These are phyloP conservation scores for Gasterosteus nipponicus DNA, from an alignment of 2,113 vertebrate species.

Conservation along the genomic window DNA sequence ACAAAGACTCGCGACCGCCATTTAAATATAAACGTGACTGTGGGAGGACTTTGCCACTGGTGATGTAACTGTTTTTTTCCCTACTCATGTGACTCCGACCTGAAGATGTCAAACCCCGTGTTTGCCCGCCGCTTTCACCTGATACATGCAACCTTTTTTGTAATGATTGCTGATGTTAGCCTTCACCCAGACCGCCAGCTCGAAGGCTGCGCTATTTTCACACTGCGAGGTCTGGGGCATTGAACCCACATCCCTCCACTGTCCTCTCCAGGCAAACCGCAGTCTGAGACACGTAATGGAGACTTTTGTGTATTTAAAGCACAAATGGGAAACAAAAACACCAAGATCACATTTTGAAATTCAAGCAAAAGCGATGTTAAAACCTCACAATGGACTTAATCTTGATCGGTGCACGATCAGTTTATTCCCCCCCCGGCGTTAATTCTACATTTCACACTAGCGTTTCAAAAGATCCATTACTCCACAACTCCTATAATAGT, in stretches of 20 bases:
- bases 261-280: slow-evolving; percentile 73
- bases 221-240: slow-evolving; percentile 76
- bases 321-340: slow-evolving; percentile 69
- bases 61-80: slow-evolving; percentile 76
- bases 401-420: slow-evolving; percentile 33
- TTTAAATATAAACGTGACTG: slow-evolving; percentile 72
- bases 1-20: slow-evolving; percentile 61
- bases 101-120: slow-evolving; percentile 58
- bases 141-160: slow-evolving; percentile 70
- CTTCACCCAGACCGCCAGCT: slow-evolving; percentile 72
- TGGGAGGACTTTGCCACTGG: slow-evolving; percentile 59
- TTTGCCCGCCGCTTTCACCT: slow-evolving; percentile 37
- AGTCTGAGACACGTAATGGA: slow-evolving; percentile 65
- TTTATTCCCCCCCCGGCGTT: slow-evolving; percentile 32
- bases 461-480: slow-evolving; percentile 56
- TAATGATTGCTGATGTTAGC: slow-evolving; percentile 75
- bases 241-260: slow-evolving; percentile 80
- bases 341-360: slow-evolving; percentile 44
- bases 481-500: slow-evolving; percentile 65
- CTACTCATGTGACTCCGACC: slow-evolving; percentile 57
- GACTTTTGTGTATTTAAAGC: slow-evolving; percentile 72
- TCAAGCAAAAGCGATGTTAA: slow-evolving; percentile 1
- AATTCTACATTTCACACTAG: slow-evolving; percentile 45
- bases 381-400: slow-evolving; percentile 28
- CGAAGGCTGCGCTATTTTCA: slow-evolving; percentile 81